phyloP scores from a whole-genome alignment of 2,797 vertebrate genomes.

The Carcharodon carcharias region DNA sequence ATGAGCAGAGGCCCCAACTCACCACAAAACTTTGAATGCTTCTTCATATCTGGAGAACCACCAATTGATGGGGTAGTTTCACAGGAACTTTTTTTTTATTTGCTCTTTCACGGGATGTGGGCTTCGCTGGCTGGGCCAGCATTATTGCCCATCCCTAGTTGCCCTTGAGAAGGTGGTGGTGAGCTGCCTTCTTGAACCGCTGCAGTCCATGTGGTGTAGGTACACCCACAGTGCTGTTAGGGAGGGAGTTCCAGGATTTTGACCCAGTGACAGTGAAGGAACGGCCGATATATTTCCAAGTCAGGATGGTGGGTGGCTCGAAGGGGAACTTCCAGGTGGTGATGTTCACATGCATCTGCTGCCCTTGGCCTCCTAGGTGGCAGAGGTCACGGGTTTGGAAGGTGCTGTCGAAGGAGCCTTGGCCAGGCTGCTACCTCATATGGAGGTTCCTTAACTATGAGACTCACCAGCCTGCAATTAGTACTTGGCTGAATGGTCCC shows the following conservation, averaged over 20 bases:
- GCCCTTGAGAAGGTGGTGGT: neutral
- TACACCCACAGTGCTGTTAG: neutral
- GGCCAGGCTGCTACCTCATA: neutral
- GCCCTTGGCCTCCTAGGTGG: neutral
- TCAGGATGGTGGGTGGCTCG: neutral
- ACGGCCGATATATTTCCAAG: neutral
- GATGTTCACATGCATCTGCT: neutral
- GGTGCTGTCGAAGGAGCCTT: neutral
- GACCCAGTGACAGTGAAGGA: neutral
- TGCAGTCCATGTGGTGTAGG: too few species aligned
- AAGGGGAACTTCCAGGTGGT: neutral
- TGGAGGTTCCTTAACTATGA: neutral
- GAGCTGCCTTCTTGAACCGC: neutral
- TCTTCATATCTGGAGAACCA: neutral
- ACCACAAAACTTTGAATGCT: neutral
- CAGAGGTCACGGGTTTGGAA: too few species aligned
- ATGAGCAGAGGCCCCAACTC: neutral
- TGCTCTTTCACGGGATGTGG: neutral
- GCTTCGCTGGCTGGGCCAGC: neutral
- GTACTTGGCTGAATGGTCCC: neutral
- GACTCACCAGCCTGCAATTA: neutral
- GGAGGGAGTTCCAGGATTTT: neutral
- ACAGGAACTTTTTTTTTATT: neutral
- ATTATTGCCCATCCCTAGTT: neutral
- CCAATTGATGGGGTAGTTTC: neutral